Evolutionary conservation across 2,888 invertebrate species (phyloP), one percentile per base, ranked within the genome.

Genomic region (Andricus curvator): DNA sequence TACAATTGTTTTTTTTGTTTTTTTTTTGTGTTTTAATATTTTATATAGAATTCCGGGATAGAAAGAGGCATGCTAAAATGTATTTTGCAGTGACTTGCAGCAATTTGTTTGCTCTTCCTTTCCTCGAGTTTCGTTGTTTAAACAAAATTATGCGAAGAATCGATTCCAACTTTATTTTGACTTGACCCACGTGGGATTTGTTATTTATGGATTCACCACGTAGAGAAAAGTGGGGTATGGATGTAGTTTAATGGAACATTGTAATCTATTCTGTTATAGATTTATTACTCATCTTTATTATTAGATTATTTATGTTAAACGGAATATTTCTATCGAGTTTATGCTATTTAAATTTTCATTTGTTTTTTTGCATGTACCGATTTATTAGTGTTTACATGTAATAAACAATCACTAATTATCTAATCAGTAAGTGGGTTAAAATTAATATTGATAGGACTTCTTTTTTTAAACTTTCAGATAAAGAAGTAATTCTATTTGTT

Each of bases 321-420:
- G 13, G 13, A 44, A 44, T 15, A 4, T 44, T 44, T 15, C 15
- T 15, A 44, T 44, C 44, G 13, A 44, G n/a, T 9, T 60, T 2
- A 22, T 22, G 3, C 22, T 22, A 60, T n/a, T 70, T 44, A 17
- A 48, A 51, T 1, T 29, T 29, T 70, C n/a, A 9, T 74, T 74
- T n/a, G 4, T 44, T 44, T 68, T 65, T 29, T 65, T 29, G 29
- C 33, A 22, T 68, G n/a, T 68, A 60, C 22, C 33, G 37, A 17
- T 56, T 70, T 68, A 22, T 37, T 76, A 48, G 17, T 17, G 4
- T 44, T 44, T 44, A 62, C 48, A 13, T 41, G 51, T 74, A 70
- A 51, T 70, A 70, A 70, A 70, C 29, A 70, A 51, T 29, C 13
- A 51, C n/a, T 70, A 51, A 51, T 70, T 70, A 70, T 70, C 70